phyloP scores from a whole-genome alignment of 2,888 invertebrate genomes.

The Congeria kusceri region DNA sequence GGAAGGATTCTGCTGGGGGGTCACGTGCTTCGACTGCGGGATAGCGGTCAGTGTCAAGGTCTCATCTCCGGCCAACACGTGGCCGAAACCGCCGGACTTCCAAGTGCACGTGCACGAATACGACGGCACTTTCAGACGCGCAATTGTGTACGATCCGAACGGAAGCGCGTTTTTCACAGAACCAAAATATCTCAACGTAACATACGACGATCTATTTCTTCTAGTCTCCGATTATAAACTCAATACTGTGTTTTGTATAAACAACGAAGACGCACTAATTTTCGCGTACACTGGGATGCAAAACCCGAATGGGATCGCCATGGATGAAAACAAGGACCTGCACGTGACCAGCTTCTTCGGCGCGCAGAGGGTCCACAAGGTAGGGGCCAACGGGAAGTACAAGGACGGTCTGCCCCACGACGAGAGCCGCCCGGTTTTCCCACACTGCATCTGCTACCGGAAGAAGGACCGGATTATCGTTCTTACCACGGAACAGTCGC shows the following conservation, averaged over 20 bases:
- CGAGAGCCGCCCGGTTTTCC: constrained; percentile 50
- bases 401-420: constrained; percentile 49
- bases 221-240: constrained; percentile 57
- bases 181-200: constrained; percentile 59
- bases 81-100: constrained; percentile 47
- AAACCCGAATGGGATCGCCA: constrained; percentile 55
- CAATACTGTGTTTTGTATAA: constrained; percentile 49
- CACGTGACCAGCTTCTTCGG: constrained; percentile 61
- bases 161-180: constrained; percentile 48
- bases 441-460: constrained; percentile 58
- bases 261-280: constrained; percentile 54
- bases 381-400: constrained; percentile 53
- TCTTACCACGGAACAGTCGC: constrained; percentile 50
- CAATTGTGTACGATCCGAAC: constrained; percentile 46
- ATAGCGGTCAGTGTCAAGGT: constrained; percentile 57
- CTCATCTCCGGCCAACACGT: constrained; percentile 6
- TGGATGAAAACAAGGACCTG: constrained; percentile 57
- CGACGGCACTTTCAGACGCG: constrained; percentile 47
- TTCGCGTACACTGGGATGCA: constrained; percentile 56
- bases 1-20: constrained; percentile 60
- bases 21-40: constrained; percentile 57
- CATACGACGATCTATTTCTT: constrained; percentile 50
- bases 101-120: constrained; percentile 56
- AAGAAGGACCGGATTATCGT: constrained; percentile 49
- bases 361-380: constrained; percentile 53